Evolutionary conservation across 2,113 vertebrate species (phyloP).

Genomic region (Tretioscincus oriximinensis): DNA sequence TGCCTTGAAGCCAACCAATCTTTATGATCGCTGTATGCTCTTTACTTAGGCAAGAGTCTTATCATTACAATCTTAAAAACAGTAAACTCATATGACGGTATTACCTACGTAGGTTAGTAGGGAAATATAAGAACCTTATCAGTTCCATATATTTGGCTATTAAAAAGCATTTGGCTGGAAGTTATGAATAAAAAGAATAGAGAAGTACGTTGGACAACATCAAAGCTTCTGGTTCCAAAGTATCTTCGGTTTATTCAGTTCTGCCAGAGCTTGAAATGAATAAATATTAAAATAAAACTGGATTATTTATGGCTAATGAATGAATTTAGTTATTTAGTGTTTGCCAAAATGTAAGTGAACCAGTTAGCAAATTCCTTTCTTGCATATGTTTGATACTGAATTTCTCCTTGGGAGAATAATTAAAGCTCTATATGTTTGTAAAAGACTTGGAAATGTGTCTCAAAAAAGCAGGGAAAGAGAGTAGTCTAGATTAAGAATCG

Average conservation of each 20-base stretch:
- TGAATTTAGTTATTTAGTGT: no score
- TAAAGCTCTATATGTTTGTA: neutral
- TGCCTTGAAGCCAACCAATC: conserved; percentile 2
- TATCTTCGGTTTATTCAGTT: neutral
- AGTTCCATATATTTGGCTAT: neutral
- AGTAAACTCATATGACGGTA: neutral
- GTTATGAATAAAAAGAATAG: neutral
- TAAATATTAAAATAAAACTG: neutral
- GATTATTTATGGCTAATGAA: neutral
- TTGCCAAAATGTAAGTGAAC: no score
- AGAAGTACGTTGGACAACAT: no score
- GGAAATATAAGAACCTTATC: neutral
- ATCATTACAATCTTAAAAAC: neutral
- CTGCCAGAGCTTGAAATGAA: neutral
- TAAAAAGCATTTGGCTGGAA: neutral
- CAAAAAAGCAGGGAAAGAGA: no score
- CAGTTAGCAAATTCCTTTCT: neutral
- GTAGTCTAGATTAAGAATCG: neutral
- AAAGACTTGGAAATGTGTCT: neutral
- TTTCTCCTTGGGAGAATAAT: neutral
- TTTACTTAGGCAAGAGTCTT: neutral
- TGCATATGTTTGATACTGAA: neutral
- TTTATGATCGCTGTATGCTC: neutral
- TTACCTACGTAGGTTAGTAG: neutral
- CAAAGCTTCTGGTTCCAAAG: neutral